Conservation (phyloP, 37 sponge, comb jelly and placozoan genomes). For the Chondrosia reniformis region DNA sequence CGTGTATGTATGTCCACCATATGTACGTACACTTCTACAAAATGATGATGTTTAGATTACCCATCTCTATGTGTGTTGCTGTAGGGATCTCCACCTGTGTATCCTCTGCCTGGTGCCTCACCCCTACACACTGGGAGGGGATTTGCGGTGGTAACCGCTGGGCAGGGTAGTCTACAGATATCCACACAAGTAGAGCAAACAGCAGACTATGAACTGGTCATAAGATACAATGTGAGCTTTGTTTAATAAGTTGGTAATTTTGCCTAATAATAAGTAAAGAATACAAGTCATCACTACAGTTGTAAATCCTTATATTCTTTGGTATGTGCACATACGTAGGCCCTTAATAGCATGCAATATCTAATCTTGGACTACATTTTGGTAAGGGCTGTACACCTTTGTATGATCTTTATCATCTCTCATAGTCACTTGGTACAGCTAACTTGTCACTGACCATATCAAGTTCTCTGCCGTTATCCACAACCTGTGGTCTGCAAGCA, state of each 20-base stretch:
- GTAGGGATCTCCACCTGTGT: background rate
- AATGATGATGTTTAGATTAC: background rate
- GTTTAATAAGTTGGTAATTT: background rate
- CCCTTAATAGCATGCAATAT: no score
- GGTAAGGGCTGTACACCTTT: no score
- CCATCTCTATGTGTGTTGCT: background rate
- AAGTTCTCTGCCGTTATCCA: no score
- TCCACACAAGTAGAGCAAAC: slow-evolving; percentile 15
- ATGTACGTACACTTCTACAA: background rate
- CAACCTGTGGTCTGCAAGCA: no score
- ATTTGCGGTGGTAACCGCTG: background rate
- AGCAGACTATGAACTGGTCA: slow-evolving; percentile 42
- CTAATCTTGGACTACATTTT: no score
- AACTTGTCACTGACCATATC: no score
- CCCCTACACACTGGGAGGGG: slow-evolving; percentile 46
- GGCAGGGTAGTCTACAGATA: slow-evolving; percentile 13
- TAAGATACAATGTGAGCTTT: slow-evolving; percentile 41
- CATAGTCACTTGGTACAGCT: no score
- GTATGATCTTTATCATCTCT: no score
- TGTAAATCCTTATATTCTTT: no score
- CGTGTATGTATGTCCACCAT: background rate
- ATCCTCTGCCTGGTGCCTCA: background rate
- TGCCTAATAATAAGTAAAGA: background rate
- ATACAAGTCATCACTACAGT: no score
- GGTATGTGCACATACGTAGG: no score